Conservation (phyloP, 2,888 invertebrate species). For the Caenorhabditis zanzibari region DNA sequence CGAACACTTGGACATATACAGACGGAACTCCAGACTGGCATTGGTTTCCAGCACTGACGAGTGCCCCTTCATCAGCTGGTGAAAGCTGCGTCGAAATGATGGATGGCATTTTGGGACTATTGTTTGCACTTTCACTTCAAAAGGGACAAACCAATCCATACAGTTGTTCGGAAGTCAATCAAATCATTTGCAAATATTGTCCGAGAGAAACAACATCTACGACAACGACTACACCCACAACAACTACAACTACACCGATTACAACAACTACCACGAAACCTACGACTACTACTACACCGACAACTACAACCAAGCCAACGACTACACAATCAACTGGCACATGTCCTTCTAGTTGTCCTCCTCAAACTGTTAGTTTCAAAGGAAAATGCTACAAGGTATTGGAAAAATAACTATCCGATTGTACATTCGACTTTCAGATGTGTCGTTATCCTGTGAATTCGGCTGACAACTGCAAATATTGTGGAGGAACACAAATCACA, state of each 20-base stretch:
- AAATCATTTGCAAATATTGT: constrained; percentile 40
- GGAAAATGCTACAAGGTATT: constrained; percentile 27
- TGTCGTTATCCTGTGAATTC: constrained; percentile 21
- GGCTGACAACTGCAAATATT: constrained; percentile 21
- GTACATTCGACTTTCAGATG: constrained; percentile 28
- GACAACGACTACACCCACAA: constrained; percentile 10
- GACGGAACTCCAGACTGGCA: constrained; percentile 45
- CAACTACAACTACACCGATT: constrained; percentile 3
- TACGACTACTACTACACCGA: background rate
- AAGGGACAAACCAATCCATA: constrained; percentile 36
- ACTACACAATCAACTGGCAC: background rate
- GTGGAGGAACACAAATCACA: constrained; percentile 14
- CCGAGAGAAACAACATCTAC: constrained; percentile 35
- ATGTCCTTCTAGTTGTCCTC: constrained; percentile 1
- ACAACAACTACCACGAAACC: background rate
- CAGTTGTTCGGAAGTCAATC: constrained; percentile 21
- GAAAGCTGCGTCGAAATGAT: constrained; percentile 35
- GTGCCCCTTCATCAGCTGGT: constrained; percentile 2
- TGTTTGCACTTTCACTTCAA: constrained; percentile 2
- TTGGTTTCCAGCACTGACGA: constrained; percentile 29
- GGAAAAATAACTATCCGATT: background rate
- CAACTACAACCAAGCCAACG: background rate
- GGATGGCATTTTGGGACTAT: constrained; percentile 20
- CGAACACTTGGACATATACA: constrained; percentile 40
- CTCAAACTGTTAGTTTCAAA: background rate